Evolutionary conservation across 2,113 vertebrate species (phyloP).

Genomic region (Peucedramus taeniatus): DNA sequence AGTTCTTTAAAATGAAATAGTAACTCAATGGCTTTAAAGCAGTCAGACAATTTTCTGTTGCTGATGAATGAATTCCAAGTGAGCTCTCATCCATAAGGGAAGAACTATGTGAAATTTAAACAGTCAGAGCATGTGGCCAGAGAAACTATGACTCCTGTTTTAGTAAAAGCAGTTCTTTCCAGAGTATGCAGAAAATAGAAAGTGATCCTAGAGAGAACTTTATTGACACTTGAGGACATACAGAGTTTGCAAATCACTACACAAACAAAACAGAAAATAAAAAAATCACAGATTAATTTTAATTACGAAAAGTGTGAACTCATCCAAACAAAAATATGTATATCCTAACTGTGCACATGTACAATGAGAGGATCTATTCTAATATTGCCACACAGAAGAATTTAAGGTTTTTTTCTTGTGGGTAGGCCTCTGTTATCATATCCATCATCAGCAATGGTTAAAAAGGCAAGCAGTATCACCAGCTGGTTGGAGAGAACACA

Average conservation of each 20-base stretch:
- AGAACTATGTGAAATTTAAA: not conserved
- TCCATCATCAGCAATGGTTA: not conserved
- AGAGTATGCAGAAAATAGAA: not conserved
- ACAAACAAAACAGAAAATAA: not conserved
- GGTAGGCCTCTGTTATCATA: not conserved
- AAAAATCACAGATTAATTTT: not conserved
- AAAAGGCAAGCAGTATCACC: not conserved
- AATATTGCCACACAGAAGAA: not conserved
- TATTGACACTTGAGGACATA: not conserved
- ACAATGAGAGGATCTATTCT: not conserved
- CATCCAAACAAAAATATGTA: not conserved
- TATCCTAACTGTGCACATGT: not conserved
- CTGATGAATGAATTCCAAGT: not conserved
- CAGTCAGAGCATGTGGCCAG: not conserved
- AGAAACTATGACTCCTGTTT: not conserved
- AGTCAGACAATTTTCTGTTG: not conserved
- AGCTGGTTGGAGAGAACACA: not conserved
- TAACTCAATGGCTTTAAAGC: not conserved
- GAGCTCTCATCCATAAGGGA: not conserved
- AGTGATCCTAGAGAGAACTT: not conserved
- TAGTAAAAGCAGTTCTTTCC: not conserved
- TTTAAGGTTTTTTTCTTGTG: not conserved
- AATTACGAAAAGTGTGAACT: not conserved
- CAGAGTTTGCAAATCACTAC: not conserved
- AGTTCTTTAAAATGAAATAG: not conserved